A percentile compares a stretch with the other conserved stretches of the same genome.
These are phyloP conservation scores for Telmatherina bonti DNA, from an alignment of 2,797 vertebrate genomes.

Conservation along the genomic window DNA sequence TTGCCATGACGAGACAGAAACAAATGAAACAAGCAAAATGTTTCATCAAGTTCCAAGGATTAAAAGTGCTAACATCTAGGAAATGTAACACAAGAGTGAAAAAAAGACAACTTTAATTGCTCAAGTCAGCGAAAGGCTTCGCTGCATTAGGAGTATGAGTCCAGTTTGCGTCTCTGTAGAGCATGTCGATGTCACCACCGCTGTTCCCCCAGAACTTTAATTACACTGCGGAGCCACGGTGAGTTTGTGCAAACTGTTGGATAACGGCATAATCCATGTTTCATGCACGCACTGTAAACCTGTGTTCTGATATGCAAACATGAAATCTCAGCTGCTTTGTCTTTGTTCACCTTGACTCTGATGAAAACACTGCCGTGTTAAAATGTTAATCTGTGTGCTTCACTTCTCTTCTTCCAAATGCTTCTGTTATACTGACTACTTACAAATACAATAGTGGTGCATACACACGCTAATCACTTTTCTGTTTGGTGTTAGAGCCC, in stretches of 20 bases:
- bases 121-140: neutral
- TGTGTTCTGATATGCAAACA: neutral
- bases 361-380: neutral
- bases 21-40: neutral
- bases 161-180: neutral
- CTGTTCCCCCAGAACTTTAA: neutral
- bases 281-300: neutral
- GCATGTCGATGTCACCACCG: neutral
- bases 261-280: neutral
- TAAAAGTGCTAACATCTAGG: neutral
- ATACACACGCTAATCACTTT: neutral
- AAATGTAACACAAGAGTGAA: neutral
- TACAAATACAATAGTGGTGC: neutral
- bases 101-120: neutral
- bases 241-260: neutral
- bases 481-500: slow-evolving; percentile 44
- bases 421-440: neutral
- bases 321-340: neutral
- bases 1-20: neutral
- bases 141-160: neutral
- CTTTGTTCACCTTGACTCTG: neutral
- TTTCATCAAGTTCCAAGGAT: neutral
- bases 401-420: neutral
- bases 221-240: neutral
- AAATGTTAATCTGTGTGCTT: neutral